Conservation (phyloP, 2,888 invertebrate species). For the Horisme vitalbata region DNA sequence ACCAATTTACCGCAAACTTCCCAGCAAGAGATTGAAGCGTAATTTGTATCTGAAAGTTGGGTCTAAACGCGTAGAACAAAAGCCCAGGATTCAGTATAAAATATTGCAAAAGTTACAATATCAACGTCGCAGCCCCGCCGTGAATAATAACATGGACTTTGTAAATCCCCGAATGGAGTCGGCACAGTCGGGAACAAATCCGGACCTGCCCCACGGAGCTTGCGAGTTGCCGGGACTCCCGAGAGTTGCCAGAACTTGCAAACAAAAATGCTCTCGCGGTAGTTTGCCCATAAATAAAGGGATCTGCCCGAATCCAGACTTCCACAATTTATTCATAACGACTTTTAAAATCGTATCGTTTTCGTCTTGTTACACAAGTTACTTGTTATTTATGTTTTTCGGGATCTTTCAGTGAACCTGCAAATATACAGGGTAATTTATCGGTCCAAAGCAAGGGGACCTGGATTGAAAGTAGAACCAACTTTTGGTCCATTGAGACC, state of each 20-base stretch:
- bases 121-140: conserved; percentile 37
- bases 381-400: conserved; percentile 30
- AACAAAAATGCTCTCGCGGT: conserved; percentile 43
- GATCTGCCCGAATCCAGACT: conserved; percentile 38
- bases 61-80: conserved; percentile 37
- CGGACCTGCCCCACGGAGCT: conserved; percentile 43
- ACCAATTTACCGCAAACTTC: conserved; percentile 27
- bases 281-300: conserved; percentile 53
- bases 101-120: conserved; percentile 50
- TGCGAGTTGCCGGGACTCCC: conserved; percentile 32
- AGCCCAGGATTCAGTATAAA: conserved; percentile 41
- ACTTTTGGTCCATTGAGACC: too few relatives aligned
- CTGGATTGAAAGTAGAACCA: too few relatives aligned
- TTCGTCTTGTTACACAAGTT: conserved; percentile 35
- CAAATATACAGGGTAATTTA: conserved; percentile 9
- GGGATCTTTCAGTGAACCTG: conserved; percentile 2
- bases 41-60: conserved; percentile 44
- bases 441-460: too few relatives aligned
- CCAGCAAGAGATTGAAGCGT: conserved; percentile 33
- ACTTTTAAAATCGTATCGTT: conserved; percentile 42
- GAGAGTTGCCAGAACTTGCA: conserved; percentile 33
- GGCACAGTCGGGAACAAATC: conserved; percentile 41
- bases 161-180: conserved; percentile 34
- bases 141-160: conserved; percentile 41
- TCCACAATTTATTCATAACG: conserved; percentile 41